Evolutionary conservation across 2,888 invertebrate genomes (phyloP).

Genomic region (Seira sanloemensis): DNA sequence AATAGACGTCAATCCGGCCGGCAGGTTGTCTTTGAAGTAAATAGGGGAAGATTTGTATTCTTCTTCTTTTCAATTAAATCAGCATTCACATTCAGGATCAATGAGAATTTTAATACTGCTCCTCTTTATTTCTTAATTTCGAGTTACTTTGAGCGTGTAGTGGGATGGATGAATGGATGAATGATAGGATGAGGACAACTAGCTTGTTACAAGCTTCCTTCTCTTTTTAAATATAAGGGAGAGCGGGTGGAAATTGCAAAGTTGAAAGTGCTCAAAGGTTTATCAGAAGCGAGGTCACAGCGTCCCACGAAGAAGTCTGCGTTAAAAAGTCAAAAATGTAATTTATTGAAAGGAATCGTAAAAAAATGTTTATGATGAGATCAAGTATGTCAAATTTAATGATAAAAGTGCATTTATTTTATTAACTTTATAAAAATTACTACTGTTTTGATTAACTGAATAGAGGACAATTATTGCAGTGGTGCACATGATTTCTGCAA

Average conservation of each 20-base stretch:
- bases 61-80: background rate
- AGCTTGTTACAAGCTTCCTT: too few relatives aligned
- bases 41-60: background rate
- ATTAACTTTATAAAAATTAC: background rate
- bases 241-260: too few relatives aligned
- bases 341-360: background rate
- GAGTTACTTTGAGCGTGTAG: too few relatives aligned
- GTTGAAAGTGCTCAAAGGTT: too few relatives aligned
- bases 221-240: too few relatives aligned
- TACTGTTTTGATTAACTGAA: background rate
- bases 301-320: background rate
- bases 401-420: background rate
- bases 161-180: too few relatives aligned
- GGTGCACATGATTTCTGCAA: background rate
- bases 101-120: background rate
- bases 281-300: background rate
- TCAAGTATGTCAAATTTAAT: background rate
- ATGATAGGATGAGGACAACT: too few relatives aligned
- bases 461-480: background rate
- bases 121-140: background rate
- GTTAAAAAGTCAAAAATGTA: background rate
- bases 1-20: background rate
- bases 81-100: background rate
- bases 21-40: conserved; percentile 18
- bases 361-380: background rate